Evolutionary conservation across 2,797 vertebrate genomes (phyloP), one percentile per base, ranked within the genome.

Genomic region (Microcaecilia unicolor): DNA sequence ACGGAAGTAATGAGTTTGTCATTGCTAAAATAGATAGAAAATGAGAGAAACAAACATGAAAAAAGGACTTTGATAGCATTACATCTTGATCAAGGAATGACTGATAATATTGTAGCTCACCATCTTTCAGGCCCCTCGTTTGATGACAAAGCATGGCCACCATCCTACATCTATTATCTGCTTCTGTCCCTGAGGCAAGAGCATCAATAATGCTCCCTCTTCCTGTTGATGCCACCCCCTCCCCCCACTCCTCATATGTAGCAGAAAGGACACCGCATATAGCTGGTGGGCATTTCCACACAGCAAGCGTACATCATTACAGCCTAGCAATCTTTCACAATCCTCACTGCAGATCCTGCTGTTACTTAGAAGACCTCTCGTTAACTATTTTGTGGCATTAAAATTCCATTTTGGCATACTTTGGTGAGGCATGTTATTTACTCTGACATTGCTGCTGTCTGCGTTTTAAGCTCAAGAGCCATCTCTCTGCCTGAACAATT

Each of bases 81-180:
- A 90, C 83, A 87, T 94, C 91, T 97, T 93, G 92, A 95, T 96
- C 91, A 93, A 93, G 84, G 90, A 83, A 91, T 96, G 95, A 98
- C 89, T 86, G 92, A 98, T 98, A 90, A 87, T 89, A 81, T 82
- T 84, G 78, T 76, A 29, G 67, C 3, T 16, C 79, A 71, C 87
- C 91, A 97, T 96, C 92, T 87, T 92, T 97, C 93, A 97, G 85
- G 78, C 72, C 82, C 84, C 83, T 93, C 76, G 86, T 93, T 91
- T 88, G 90, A 93, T 89, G 92, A 96, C 91, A 97, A 88, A 85
- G 81, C 79, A 76, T 67, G 47, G 71, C 68, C 81, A 57, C 53
- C 57, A 62, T 86, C 67, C 51, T 51, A 77, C 85, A 88, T 89
- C 86, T 84, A 90, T 89, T 93, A 93, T 84, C 67, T 28, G 44